These are phyloP conservation scores for Erythrocercus mccallii DNA, from an alignment of 2,113 vertebrate species.

Conservation along the genomic window DNA sequence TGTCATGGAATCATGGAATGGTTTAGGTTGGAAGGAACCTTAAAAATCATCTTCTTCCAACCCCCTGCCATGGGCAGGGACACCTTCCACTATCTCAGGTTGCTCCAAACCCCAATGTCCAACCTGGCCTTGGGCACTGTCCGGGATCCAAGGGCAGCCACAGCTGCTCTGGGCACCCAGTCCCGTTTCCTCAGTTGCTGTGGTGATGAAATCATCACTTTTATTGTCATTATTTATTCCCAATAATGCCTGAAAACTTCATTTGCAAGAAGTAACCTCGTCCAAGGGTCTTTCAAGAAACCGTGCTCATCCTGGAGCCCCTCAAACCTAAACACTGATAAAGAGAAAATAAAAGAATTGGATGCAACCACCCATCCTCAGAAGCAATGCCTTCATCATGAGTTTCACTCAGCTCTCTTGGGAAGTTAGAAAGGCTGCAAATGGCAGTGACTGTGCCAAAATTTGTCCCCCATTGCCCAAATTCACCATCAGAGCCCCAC, in stretches of 20 bases:
- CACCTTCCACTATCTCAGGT: accelerated
- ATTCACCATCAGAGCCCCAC: neutral
- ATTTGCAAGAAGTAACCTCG: neutral
- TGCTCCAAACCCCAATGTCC: neutral
- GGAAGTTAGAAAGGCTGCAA: neutral
- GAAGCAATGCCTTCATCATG: neutral
- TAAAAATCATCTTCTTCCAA: neutral
- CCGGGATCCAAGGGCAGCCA: neutral
- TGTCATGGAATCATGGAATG: neutral
- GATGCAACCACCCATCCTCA: neutral
- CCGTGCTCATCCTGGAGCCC: accelerated
- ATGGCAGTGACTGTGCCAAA: neutral
- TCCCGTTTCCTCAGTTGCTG: neutral
- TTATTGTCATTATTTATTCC: neutral
- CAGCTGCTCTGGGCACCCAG: neutral
- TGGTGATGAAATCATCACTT: neutral
- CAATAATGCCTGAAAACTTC: neutral
- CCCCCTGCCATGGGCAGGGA: neutral
- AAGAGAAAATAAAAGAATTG: neutral
- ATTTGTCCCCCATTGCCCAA: neutral
- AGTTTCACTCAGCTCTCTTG: neutral
- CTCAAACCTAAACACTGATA: neutral
- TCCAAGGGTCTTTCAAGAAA: neutral
- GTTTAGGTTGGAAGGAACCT: neutral
- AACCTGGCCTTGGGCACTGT: neutral